These are phyloP conservation scores for Leptinotarsa haldemani DNA, from an alignment of 2,888 invertebrate genomes.

Conservation along the genomic window DNA sequence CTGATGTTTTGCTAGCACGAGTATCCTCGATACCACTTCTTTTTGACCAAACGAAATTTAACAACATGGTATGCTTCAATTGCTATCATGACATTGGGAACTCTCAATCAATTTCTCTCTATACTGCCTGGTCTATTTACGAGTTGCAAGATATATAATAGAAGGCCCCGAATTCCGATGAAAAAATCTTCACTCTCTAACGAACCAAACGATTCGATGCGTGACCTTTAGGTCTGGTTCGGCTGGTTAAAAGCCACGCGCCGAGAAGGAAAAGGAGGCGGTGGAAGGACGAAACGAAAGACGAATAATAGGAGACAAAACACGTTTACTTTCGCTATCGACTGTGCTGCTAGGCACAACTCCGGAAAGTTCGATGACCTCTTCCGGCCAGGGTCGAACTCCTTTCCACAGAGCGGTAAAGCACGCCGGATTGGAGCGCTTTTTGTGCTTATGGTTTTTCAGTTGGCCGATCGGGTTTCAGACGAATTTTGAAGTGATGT, in stretches of 20 bases:
- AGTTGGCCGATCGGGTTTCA: slow-evolving; percentile 3
- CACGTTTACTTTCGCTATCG: slow-evolving; percentile 57
- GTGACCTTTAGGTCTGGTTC: slow-evolving; percentile 13
- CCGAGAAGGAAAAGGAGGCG: slow-evolving; percentile 21
- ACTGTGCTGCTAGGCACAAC: slow-evolving; percentile 42
- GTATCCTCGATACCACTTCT: too few species aligned
- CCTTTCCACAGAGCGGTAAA: slow-evolving; percentile 3
- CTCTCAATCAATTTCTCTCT: background rate
- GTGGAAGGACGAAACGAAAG: slow-evolving; percentile 40
- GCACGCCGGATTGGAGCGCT: background rate
- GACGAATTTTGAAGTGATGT: background rate
- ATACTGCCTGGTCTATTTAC: background rate
- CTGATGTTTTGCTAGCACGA: too few species aligned
- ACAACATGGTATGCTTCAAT: too few species aligned
- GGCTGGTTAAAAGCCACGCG: slow-evolving; percentile 13
- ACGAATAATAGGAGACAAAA: slow-evolving; percentile 50
- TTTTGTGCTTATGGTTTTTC: background rate
- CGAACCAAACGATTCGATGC: slow-evolving; percentile 16
- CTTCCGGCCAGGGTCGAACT: slow-evolving; percentile 17
- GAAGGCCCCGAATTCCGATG: background rate
- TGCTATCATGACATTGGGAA: too few species aligned
- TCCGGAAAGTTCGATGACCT: slow-evolving; percentile 14
- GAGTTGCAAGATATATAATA: background rate
- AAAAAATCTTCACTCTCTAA: slow-evolving; percentile 10
- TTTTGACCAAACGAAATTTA: too few species aligned